Evolutionary conservation across 2,113 vertebrate species (phyloP).

Genomic region (Phrynosoma blainvillii): DNA sequence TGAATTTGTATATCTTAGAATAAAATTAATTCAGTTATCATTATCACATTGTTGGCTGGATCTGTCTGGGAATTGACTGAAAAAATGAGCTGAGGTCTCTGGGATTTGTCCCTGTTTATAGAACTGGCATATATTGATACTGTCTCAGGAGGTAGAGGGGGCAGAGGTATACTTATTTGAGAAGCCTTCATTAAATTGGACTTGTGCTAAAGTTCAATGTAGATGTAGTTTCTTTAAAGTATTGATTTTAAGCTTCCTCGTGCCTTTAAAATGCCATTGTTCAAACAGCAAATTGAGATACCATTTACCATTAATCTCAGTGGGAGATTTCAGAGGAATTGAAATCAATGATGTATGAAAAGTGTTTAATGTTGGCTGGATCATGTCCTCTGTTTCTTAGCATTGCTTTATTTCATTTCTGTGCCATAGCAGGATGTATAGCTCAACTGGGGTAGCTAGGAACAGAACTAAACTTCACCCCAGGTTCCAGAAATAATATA

Average conservation of each 20-base stretch:
- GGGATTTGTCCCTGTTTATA: not conserved
- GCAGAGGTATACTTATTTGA: not conserved
- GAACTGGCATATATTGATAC: constrained; percentile 20
- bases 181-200: not conserved
- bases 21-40: constrained; percentile 12
- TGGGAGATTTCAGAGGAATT: not conserved
- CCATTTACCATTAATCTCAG: constrained; percentile 13
- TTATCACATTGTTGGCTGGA: not conserved
- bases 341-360: not conserved
- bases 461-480: too few relatives aligned
- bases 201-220: constrained; percentile 37
- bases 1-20: not conserved
- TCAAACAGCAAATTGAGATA: constrained; percentile 36
- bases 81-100: not conserved
- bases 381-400: not conserved
- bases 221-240: constrained; percentile 32
- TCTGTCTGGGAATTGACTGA: not conserved
- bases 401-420: constrained; percentile 27
- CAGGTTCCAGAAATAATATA: too few relatives aligned
- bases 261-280: constrained; percentile 28
- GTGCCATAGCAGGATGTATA: constrained; percentile 22
- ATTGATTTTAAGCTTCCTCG: constrained; percentile 47
- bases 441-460: too few relatives aligned
- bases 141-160: not conserved
- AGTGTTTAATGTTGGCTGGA: not conserved